A percentile compares a stretch with the other conserved stretches of the same genome.
Conservation (phyloP, 2,113 vertebrate species). For the Synodontis membranacea region DNA sequence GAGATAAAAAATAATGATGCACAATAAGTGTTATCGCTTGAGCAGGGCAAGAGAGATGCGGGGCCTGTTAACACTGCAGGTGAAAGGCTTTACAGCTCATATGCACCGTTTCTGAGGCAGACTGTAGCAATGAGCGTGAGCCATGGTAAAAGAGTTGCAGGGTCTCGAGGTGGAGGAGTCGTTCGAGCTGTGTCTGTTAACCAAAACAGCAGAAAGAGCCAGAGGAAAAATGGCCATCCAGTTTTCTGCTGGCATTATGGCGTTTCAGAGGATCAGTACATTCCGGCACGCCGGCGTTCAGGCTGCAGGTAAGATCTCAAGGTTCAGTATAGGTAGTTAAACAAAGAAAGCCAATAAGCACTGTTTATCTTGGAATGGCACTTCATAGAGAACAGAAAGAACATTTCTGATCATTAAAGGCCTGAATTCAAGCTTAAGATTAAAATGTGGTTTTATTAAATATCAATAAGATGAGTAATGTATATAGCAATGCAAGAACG, state of each 20-base stretch:
- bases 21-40: not conserved
- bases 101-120: not conserved
- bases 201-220: conserved; percentile 30
- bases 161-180: conserved; percentile 49
- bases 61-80: not conserved
- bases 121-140: not conserved
- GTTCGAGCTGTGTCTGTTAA: conserved; percentile 31
- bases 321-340: not conserved
- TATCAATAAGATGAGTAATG: not conserved
- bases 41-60: not conserved
- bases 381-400: not conserved
- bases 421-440: not conserved
- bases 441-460: not conserved
- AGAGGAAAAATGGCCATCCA: conserved; percentile 19
- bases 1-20: not conserved
- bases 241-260: conserved; percentile 62
- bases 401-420: not conserved
- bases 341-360: not conserved
- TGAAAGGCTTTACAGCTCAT: conserved; percentile 12
- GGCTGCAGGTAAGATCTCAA: conserved; percentile 59
- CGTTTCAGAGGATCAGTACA: conserved; percentile 55
- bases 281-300: conserved; percentile 40
- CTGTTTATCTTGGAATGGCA: not conserved
- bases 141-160: conserved; percentile 29
- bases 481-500: not conserved